Conservation (phyloP, 2,797 vertebrate genomes). For the Parotocinclus haroldoi region DNA sequence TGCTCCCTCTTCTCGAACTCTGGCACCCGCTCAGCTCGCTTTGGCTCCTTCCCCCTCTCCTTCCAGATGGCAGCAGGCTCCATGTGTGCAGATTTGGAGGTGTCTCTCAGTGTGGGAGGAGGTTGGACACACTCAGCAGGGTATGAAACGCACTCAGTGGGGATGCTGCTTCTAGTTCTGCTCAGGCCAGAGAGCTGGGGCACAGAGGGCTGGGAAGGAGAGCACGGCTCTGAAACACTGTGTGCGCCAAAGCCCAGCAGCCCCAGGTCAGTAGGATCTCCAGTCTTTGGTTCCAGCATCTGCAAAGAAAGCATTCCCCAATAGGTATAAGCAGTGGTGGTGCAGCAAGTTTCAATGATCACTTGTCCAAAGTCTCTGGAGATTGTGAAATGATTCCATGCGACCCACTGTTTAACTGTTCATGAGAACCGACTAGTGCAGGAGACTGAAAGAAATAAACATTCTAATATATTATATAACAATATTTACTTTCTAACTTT, state of each 20-base stretch:
- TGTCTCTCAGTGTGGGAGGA: slow-evolving; percentile 24
- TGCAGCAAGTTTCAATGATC: too few species aligned
- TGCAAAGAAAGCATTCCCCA: slow-evolving; percentile 45
- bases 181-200: slow-evolving; percentile 19
- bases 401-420: too few species aligned
- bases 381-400: too few species aligned
- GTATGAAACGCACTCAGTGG: slow-evolving; percentile 36
- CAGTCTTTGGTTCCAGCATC: slow-evolving; percentile 73
- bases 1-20: slow-evolving; percentile 54
- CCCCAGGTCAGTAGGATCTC: slow-evolving; percentile 54
- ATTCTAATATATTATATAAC: too few species aligned
- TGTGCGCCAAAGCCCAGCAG: slow-evolving; percentile 51
- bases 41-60: slow-evolving; percentile 34
- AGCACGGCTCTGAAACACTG: slow-evolving; percentile 55
- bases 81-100: slow-evolving; percentile 32
- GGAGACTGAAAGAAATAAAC: too few species aligned
- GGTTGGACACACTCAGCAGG: slow-evolving; percentile 26
- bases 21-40: slow-evolving; percentile 15
- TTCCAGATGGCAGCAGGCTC: slow-evolving; percentile 33
- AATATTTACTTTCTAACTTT: too few species aligned
- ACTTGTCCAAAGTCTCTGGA: too few species aligned
- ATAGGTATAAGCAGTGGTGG: too few species aligned
- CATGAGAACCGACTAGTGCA: too few species aligned
- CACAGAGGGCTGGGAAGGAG: slow-evolving; percentile 30
- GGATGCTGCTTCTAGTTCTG: slow-evolving; percentile 30